Percentiles rank a stretch among this genome's conserved stretches.
These are phyloP conservation scores for Eleutherodactylus coqui DNA, from an alignment of 2,797 vertebrate genomes.

Conservation along the genomic window DNA sequence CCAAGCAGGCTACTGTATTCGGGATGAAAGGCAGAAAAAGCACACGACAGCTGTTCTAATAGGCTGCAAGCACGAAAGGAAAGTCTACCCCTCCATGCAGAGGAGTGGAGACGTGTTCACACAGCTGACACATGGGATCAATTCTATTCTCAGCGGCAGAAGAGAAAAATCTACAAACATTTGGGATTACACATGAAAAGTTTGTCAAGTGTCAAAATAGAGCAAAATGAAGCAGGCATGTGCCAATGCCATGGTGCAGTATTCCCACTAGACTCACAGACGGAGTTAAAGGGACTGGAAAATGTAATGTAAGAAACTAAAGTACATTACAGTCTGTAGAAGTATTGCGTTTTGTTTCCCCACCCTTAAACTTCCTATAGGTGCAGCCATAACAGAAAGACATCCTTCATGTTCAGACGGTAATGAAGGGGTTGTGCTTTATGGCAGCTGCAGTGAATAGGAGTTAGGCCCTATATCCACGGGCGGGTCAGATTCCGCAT, in stretches of 20 bases:
- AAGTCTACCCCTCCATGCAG: background rate
- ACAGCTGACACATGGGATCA: background rate
- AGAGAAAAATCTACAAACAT: background rate
- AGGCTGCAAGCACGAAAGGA: constrained; percentile 30
- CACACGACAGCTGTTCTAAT: constrained; percentile 42
- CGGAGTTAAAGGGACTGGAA: no score
- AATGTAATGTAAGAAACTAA: no score
- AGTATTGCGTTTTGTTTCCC: no score
- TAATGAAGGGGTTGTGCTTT: no score
- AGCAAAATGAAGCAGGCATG: background rate
- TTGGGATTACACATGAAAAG: background rate
- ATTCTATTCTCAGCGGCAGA: constrained; percentile 5
- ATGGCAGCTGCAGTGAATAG: no score
- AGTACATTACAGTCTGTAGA: no score
- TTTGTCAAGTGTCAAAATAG: background rate
- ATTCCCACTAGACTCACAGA: no score
- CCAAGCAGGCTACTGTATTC: constrained; percentile 44
- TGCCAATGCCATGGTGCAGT: background rate
- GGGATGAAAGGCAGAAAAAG: constrained; percentile 27
- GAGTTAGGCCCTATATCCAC: no score
- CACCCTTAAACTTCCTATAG: no score
- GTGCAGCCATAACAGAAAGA: no score
- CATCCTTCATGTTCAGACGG: no score
- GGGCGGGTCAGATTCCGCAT: no score
- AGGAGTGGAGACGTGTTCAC: background rate